phyloP scores from a whole-genome alignment of 2,113 vertebrate species.

The Pedetes capensis region DNA sequence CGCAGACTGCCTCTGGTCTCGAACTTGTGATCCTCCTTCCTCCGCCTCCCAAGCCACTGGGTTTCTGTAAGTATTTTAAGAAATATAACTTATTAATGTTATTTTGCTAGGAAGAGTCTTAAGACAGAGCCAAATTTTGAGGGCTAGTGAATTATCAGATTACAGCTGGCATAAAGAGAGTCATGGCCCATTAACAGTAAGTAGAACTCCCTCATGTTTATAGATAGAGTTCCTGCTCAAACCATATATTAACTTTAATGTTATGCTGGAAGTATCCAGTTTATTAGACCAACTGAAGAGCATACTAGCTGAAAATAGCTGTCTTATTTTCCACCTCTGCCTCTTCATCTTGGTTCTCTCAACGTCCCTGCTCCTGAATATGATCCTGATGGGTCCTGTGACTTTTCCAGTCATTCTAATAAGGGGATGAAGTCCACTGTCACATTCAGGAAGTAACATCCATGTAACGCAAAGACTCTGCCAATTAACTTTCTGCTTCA shows the following conservation, averaged over 20 bases:
- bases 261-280: background rate
- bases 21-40: too few species aligned
- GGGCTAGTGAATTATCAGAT: background rate
- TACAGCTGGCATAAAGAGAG: background rate
- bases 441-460: background rate
- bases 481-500: background rate
- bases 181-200: background rate
- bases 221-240: background rate
- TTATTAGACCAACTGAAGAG: background rate
- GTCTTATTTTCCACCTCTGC: background rate
- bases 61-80: constrained; percentile 32
- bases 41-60: too few species aligned
- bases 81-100: constrained; percentile 5
- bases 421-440: background rate
- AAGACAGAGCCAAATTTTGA: constrained; percentile 2
- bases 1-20: too few species aligned
- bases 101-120: constrained; percentile 33
- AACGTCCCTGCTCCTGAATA: background rate
- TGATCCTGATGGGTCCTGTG: background rate
- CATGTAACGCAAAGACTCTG: background rate
- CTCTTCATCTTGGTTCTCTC: background rate
- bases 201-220: background rate
- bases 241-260: background rate
- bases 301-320: background rate
- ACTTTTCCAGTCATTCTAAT: background rate